Conservation (phyloP, 1,140 invertebrate species). For the Lucilia cuprina region DNA sequence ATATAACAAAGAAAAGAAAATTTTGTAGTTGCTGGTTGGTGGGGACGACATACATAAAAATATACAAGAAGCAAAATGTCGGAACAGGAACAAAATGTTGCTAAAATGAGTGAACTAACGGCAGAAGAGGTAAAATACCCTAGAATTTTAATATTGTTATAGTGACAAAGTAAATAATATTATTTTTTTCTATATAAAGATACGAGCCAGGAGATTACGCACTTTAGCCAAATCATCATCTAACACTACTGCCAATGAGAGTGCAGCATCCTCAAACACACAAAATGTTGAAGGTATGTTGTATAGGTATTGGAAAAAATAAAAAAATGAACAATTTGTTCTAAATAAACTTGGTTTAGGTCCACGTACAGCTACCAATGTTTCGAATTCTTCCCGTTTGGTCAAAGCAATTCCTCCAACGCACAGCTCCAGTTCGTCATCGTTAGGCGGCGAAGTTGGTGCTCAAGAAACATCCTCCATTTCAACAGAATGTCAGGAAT, state of each 20-base stretch:
- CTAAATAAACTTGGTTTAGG: slow-evolving; percentile 21
- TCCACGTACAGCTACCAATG: slow-evolving; percentile 39
- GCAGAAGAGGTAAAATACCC: slow-evolving; percentile 73
- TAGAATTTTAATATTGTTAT: slow-evolving; percentile 2
- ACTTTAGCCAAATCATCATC: slow-evolving; percentile 65
- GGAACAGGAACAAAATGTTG: slow-evolving; percentile 29
- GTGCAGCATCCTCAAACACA: slow-evolving; percentile 48
- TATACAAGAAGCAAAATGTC: slow-evolving; percentile 31
- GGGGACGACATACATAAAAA: slow-evolving; percentile 3
- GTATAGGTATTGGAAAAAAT: not conserved
- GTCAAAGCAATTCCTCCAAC: slow-evolving; percentile 40
- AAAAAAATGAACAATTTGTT: not conserved
- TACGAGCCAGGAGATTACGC: slow-evolving; percentile 72
- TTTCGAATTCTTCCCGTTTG: slow-evolving; percentile 49
- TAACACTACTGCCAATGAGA: slow-evolving; percentile 53
- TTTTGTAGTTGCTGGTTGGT: slow-evolving; percentile 1
- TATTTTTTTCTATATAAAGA: slow-evolving; percentile 63
- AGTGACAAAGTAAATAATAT: slow-evolving; percentile 31
- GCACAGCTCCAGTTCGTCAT: not conserved
- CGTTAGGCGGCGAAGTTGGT: not conserved
- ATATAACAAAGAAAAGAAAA: slow-evolving; percentile 13
- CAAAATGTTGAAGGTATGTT: slow-evolving; percentile 18
- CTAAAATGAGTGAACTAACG: slow-evolving; percentile 72
- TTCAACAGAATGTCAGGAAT: not conserved
- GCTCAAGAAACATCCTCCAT: slow-evolving; percentile 8